A percentile compares a stretch with the other conserved stretches of the same genome.
phyloP scores from a whole-genome alignment of 2,113 vertebrate species.

The Phocoena sinus region DNA sequence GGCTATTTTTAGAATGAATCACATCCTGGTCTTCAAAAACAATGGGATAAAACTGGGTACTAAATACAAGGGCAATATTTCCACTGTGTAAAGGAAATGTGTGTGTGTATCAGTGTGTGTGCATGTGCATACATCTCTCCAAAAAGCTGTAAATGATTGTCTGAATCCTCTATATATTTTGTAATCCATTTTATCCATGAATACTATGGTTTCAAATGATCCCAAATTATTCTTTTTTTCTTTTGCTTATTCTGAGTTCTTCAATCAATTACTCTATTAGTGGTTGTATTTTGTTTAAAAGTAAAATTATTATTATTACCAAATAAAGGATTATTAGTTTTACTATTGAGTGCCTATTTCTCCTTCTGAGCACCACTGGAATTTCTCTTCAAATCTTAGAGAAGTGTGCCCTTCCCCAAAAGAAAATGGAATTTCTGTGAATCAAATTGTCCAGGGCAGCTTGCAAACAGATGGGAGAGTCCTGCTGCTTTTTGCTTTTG shows the following conservation, averaged over 20 bases:
- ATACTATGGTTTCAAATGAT: not conserved
- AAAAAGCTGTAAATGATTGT: not conserved
- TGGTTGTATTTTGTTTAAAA: not conserved
- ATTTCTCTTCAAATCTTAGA: not conserved
- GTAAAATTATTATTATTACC: not conserved
- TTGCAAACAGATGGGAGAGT: constrained; percentile 70
- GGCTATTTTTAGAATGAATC: constrained; percentile 72
- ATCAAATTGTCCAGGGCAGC: constrained; percentile 47
- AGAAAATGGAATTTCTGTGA: constrained; percentile 54
- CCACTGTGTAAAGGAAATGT: constrained; percentile 50
- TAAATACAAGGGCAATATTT: constrained; percentile 62
- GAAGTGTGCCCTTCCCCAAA: constrained; percentile 55
- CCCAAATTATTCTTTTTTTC: not conserved
- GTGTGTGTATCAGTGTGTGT: not conserved
- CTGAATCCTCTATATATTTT: not conserved
- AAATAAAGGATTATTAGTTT: not conserved
- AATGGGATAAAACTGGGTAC: constrained; percentile 57
- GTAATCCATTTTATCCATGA: not conserved
- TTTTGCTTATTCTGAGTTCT: not conserved
- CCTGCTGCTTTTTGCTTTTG: constrained; percentile 59
- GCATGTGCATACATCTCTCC: not conserved
- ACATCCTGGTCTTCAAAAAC: constrained; percentile 68
- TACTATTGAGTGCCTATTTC: not conserved
- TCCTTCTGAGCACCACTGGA: not conserved
- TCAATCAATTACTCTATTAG: not conserved